phyloP scores from a whole-genome alignment of 2,888 invertebrate genomes.

The Eumerus sabulonum region DNA sequence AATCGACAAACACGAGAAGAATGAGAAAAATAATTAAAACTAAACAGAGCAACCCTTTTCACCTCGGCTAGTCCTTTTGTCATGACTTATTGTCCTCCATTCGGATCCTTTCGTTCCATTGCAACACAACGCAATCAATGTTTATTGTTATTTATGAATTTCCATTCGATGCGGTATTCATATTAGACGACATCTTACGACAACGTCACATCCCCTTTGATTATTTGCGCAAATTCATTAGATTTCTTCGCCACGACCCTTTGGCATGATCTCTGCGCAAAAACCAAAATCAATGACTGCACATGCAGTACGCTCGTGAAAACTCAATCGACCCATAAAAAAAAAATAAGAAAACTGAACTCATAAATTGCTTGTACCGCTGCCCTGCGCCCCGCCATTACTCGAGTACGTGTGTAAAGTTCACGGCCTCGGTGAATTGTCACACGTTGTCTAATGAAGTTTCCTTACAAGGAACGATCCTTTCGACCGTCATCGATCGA shows the following conservation, averaged over 20 bases:
- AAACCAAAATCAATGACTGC: constrained; percentile 36
- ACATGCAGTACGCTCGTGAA: constrained; percentile 37
- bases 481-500: constrained; percentile 32
- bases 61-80: constrained; percentile 47
- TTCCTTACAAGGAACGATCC: constrained; percentile 25
- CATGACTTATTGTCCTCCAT: constrained; percentile 43
- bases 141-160: constrained; percentile 67
- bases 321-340: constrained; percentile 57
- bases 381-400: constrained; percentile 4
- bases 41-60: constrained; percentile 57
- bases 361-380: constrained; percentile 42
- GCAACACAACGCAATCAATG: constrained; percentile 56
- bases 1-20: constrained; percentile 22
- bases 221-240: constrained; percentile 64
- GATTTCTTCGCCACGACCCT: constrained; percentile 39
- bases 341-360: constrained; percentile 6
- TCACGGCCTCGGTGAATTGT: constrained; percentile 63
- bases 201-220: constrained; percentile 46
- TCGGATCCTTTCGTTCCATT: constrained; percentile 6
- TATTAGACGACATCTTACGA: constrained; percentile 50
- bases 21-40: constrained; percentile 61
- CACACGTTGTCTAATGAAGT: constrained; percentile 66
- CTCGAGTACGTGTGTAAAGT: constrained; percentile 27
- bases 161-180: constrained; percentile 61
- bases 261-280: not conserved